phyloP scores from a whole-genome alignment of 2,113 vertebrate genomes.

The Glareola pratincola region DNA sequence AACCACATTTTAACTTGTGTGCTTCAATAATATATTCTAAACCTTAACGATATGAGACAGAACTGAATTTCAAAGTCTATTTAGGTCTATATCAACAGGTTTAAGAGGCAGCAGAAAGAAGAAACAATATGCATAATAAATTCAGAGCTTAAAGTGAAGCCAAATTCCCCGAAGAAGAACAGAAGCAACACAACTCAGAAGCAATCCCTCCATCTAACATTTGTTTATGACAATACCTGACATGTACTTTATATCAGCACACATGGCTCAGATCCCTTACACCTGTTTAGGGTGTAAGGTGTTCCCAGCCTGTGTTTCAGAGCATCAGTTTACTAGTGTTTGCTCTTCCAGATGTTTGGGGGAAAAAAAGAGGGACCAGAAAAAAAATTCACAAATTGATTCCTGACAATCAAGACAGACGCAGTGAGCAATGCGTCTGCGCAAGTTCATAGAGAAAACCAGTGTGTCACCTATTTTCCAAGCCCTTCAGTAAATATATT shows the following conservation, averaged over 20 bases:
- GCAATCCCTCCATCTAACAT: neutral
- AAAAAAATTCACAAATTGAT: neutral
- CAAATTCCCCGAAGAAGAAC: neutral
- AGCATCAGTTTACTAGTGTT: neutral
- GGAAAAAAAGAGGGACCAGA: neutral
- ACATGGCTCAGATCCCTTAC: neutral
- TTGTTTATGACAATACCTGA: neutral
- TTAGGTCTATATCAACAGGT: neutral
- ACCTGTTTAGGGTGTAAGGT: neutral
- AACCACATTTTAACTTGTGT: neutral
- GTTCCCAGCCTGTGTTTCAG: neutral
- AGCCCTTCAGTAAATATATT: neutral
- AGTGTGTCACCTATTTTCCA: neutral
- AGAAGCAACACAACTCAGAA: neutral
- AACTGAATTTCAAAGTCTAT: neutral
- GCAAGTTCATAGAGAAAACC: neutral
- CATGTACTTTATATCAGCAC: neutral
- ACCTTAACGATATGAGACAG: neutral
- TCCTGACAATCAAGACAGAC: neutral
- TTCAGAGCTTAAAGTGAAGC: neutral
- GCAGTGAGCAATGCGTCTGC: neutral
- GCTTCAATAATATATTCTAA: neutral
- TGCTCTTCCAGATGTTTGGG: neutral
- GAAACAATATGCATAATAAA: neutral
- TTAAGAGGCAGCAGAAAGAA: neutral